Evolutionary conservation across 1,140 invertebrate species (phyloP).

Genomic region (Drosophila murphyi): DNA sequence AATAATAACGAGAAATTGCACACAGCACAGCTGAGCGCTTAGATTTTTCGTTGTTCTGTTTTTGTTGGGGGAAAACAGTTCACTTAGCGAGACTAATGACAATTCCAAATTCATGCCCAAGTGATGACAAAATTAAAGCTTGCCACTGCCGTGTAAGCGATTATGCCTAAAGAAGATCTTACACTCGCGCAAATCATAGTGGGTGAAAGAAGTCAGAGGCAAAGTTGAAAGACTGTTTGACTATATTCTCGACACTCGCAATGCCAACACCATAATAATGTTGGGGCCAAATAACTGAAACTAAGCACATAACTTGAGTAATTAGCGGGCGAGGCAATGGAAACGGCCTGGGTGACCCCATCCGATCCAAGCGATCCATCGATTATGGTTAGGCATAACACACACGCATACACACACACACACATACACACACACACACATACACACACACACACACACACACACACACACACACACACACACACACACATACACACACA

Average conservation of each 20-base stretch:
- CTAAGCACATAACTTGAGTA: slow-evolving; percentile 33
- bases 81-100: slow-evolving; percentile 11
- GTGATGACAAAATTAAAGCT: neutral
- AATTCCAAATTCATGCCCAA: slow-evolving; percentile 7
- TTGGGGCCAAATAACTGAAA: slow-evolving; percentile 18
- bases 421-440: neutral
- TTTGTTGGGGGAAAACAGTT: slow-evolving; percentile 12
- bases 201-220: neutral
- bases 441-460: neutral
- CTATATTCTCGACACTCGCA: too few species aligned
- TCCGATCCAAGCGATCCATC: slow-evolving; percentile 16
- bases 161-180: neutral
- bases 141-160: neutral
- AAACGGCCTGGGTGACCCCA: slow-evolving; percentile 12
- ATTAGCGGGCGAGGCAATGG: slow-evolving; percentile 23
- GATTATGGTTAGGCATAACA: slow-evolving; percentile 31
- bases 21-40: slow-evolving; percentile 22
- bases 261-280: neutral
- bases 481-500: neutral
- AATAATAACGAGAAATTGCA: slow-evolving; percentile 43
- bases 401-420: neutral
- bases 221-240: too few species aligned
- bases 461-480: neutral
- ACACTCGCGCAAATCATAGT: too few species aligned
- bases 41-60: slow-evolving; percentile 10